A percentile compares a stretch with the other conserved stretches of the same genome.
Evolutionary conservation across 2,797 vertebrate genomes (phyloP).

Genomic region (Halcyon badia): DNA sequence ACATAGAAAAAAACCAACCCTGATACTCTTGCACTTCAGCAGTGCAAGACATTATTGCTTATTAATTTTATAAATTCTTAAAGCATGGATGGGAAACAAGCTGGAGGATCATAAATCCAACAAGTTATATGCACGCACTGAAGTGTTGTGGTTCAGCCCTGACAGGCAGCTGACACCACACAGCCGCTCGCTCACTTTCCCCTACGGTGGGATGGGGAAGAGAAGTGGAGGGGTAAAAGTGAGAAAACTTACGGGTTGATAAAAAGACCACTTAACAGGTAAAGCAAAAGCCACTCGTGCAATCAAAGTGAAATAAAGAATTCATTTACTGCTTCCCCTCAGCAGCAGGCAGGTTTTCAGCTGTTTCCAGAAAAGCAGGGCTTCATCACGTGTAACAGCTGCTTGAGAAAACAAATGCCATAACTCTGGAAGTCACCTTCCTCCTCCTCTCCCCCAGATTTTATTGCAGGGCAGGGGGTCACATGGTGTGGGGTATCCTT

Average conservation of each 20-base stretch:
- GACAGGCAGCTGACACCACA: not conserved
- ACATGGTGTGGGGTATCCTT: not conserved
- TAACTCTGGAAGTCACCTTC: not conserved
- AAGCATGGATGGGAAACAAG: not conserved
- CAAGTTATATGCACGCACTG: not conserved
- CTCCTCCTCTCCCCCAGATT: not conserved
- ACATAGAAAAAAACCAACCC: not conserved
- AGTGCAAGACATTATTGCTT: not conserved
- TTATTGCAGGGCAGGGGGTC: not conserved
- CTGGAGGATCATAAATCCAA: not conserved
- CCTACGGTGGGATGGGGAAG: not conserved
- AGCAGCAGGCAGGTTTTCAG: not conserved
- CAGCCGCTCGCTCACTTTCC: accelerated
- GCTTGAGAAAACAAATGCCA: not conserved
- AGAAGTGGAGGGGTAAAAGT: not conserved
- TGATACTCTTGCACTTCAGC: not conserved
- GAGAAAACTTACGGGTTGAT: too few species aligned
- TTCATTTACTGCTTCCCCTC: not conserved
- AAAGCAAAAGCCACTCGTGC: too few species aligned
- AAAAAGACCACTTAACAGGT: too few species aligned
- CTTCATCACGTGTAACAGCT: too few species aligned
- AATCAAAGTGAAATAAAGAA: not conserved
- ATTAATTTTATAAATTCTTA: not conserved
- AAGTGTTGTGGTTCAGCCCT: not conserved
- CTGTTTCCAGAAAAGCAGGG: too few species aligned